Base-by-base conservation (phyloP, 2,888 invertebrate genomes). In the Sarcophaga carnaria region DNA sequence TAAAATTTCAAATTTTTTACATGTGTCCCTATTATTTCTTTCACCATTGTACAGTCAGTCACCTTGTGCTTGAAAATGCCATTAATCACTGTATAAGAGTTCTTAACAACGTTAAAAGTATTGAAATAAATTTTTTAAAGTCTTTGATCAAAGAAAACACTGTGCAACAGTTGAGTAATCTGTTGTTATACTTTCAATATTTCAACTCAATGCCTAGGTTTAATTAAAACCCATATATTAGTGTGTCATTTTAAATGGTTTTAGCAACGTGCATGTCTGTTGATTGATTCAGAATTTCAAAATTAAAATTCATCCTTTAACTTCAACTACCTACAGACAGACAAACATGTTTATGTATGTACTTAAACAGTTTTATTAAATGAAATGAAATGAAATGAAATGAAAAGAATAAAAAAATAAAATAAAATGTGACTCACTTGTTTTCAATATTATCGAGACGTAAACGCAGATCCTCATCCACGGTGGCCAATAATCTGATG, bases 371-470 rank as follows among this genome's bases (percentile, higher is more conserved):
- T 49, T 49, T 49, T 4, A 14, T 54, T 54, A 54, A 14, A 54
- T 14, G 20, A 12, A 54, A 54, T 14, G 14, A 14, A 54, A 54
- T 54, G 17, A 54, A 54, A 14, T 17, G 14, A 54, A 54, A 54
- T 4, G 17, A 17, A 4, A 54, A 54, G 14, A 54, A 54, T 37
- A 37, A 54, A 49, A 75, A 22, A 75, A 75, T 49, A 60, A 72
- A 37, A 37, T 37, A 60, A 60, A 27, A 60, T 4, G 25, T 77
- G 79, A 92, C 93, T 92, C 87, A 94, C 94, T 93, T 93, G 80
- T 93, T 92, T 82, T 93, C 93, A 85, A 94, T 91, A 62, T 88
- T 90, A 85, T 93, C 93, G 85, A 94, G 89, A 22, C 92, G 92
- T 76, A 90, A 88, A 27, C 93, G 91, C 81, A 93, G 92, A 87